phyloP scores from a whole-genome alignment of 1,140 invertebrate genomes.

The Drosophila lacteicornis region DNA sequence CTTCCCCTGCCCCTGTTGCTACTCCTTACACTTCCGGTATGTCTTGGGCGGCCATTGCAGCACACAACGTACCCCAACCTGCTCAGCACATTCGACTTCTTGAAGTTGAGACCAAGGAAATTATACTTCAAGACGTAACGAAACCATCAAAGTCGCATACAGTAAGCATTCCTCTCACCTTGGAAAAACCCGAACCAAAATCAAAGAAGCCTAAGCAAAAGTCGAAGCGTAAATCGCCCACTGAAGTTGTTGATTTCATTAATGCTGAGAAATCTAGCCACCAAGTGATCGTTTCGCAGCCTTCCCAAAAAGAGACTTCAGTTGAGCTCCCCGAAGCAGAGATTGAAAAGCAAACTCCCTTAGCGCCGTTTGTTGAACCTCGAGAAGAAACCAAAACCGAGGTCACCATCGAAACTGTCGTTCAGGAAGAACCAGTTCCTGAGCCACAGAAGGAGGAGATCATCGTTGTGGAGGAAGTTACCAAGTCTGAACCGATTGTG shows the following conservation, averaged over 20 bases:
- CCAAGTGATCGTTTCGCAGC: slow-evolving; percentile 5
- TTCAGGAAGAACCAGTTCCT: neutral
- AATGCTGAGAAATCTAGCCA: slow-evolving; percentile 58
- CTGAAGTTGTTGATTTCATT: slow-evolving; percentile 58
- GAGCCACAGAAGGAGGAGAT: neutral
- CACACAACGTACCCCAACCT: slow-evolving; percentile 80
- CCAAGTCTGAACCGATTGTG: slow-evolving; percentile 1
- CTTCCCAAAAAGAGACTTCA: slow-evolving; percentile 5
- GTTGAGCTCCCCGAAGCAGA: neutral
- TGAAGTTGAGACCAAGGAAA: slow-evolving; percentile 37
- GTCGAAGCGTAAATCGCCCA: slow-evolving; percentile 55
- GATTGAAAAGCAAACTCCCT: slow-evolving; percentile 6
- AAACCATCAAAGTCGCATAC: slow-evolving; percentile 26
- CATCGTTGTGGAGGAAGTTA: neutral
- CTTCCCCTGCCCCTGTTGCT: slow-evolving; percentile 20
- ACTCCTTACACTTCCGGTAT: slow-evolving; percentile 54
- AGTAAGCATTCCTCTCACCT: slow-evolving; percentile 52
- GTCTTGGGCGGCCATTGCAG: slow-evolving; percentile 80
- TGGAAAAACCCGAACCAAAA: slow-evolving; percentile 59
- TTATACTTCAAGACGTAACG: slow-evolving; percentile 8
- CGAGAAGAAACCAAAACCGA: neutral
- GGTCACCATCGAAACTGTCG: neutral
- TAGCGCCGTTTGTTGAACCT: slow-evolving; percentile 5
- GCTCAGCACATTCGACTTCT: slow-evolving; percentile 69
- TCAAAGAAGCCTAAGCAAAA: slow-evolving; percentile 74